Conservation (phyloP, 1,140 invertebrate genomes). For the Penaeus chinensis region DNA sequence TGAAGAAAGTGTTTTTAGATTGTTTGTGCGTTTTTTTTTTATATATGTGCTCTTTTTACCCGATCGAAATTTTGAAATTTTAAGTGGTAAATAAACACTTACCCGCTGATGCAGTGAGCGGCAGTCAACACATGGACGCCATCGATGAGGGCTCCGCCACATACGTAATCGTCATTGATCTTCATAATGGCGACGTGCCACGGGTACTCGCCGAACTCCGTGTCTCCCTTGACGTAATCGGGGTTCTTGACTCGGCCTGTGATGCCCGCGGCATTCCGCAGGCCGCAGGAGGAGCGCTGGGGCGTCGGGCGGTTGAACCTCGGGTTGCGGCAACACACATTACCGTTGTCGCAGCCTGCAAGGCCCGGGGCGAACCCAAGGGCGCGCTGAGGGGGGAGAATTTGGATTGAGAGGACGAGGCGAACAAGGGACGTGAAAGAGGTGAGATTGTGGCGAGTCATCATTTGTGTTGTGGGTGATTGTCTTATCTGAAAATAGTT, state of each 20-base stretch:
- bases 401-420: neutral
- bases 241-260: conserved; percentile 24
- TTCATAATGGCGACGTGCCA: conserved; percentile 92
- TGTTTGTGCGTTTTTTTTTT: no score
- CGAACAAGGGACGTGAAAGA: neutral
- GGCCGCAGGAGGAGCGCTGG: conserved; percentile 22
- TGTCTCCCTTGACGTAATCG: conserved; percentile 21
- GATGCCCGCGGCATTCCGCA: conserved; percentile 16
- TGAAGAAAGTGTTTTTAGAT: no score
- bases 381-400: neutral
- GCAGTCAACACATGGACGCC: conserved; percentile 85
- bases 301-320: neutral
- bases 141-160: conserved; percentile 88
- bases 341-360: neutral
- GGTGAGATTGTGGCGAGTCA: no score
- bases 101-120: conserved; percentile 90
- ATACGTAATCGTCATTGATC: conserved; percentile 85
- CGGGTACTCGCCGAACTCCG: conserved; percentile 77
- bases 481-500: no score
- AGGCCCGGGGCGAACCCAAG: neutral
- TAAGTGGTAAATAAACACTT: conserved; percentile 58
- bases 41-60: no score
- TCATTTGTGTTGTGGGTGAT: no score
- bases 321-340: conserved; percentile 43
- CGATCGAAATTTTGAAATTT: no score